Evolutionary conservation across 1,140 invertebrate species (phyloP), one percentile per base, ranked within the genome.

Genomic region (Zaprionus lachaisei): DNA sequence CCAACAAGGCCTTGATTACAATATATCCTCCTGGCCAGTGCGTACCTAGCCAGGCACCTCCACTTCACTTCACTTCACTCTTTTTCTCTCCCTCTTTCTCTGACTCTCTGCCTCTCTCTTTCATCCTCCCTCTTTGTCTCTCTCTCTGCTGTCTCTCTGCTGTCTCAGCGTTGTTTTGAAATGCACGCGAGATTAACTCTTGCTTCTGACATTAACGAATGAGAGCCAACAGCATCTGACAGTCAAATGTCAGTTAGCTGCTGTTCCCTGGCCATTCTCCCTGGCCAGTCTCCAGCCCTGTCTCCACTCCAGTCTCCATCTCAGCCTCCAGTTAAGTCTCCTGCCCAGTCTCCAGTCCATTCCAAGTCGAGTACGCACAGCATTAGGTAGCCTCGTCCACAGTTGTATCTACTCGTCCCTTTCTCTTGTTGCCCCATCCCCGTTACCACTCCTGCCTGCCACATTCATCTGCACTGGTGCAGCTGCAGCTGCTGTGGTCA

Each of bases 131-230:
- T 20, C 56, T 44, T 17, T 15, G 31, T 12, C 31, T 60, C 22
- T 44, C 12, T 47, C 31, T 24, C 49, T 41, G 56, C 62, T 31
- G 26, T 56, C 28, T n/a, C 51, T 11, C 76, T 51, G 12, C 17
- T 81, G 66, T 81, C 73, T 74, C 67, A 38, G 63, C 41, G 72
- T 69, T 89, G 75, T 89, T 86, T 77, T 77, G 84, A 84, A 89
- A 90, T 89, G 84, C 85, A 90, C 84, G 84, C 84, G 81, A 90
- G 84, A 89, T 89, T 89, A 89, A 89, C 84, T 89, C 84, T 89
- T 90, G 85, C 70, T 69, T 72, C 85, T 82, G 85, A 89, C 85
- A 90, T 89, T 89, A 89, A 89, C 85, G 85, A 89, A 89, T 89
- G 85, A 89, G 85, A 90, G 84, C 84, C 84, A 89, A 89, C 85